These are phyloP conservation scores for Cyprinodon variegatus DNA, from an alignment of 2,113 vertebrate species.

Conservation along the genomic window DNA sequence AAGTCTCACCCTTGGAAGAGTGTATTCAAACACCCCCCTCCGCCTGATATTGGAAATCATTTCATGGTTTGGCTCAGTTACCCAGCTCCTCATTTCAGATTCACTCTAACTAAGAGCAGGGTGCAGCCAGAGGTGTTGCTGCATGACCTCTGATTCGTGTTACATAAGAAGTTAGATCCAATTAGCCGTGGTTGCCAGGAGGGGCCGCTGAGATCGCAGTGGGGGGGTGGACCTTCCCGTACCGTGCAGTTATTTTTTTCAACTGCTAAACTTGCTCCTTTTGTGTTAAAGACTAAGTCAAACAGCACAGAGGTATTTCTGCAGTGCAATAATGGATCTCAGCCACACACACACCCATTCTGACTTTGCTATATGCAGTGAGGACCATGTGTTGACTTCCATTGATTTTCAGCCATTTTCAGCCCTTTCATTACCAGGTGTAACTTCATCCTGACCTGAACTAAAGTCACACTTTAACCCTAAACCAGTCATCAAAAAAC, in stretches of 20 bases:
- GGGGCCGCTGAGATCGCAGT: conserved; percentile 10
- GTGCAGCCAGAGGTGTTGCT: conserved; percentile 42
- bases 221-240: neutral
- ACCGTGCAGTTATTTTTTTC: conserved; percentile 18
- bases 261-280: conserved; percentile 10
- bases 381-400: no score
- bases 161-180: conserved; percentile 56
- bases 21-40: neutral
- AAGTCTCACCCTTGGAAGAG: conserved; percentile 53
- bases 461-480: no score
- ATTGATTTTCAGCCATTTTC: no score
- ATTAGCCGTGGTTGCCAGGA: conserved; percentile 28
- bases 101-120: neutral
- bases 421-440: no score
- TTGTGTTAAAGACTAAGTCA: conserved; percentile 15
- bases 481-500: no score
- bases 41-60: conserved; percentile 10
- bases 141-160: conserved; percentile 52
- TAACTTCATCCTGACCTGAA: no score
- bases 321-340: conserved; percentile 48
- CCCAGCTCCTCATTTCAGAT: conserved; percentile 28
- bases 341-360: conserved; percentile 13
- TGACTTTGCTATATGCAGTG: no score
- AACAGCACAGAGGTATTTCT: conserved; percentile 41
- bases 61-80: conserved; percentile 46